Conservation (phyloP, 1,140 invertebrate species). For the Drosophila hydei region DNA sequence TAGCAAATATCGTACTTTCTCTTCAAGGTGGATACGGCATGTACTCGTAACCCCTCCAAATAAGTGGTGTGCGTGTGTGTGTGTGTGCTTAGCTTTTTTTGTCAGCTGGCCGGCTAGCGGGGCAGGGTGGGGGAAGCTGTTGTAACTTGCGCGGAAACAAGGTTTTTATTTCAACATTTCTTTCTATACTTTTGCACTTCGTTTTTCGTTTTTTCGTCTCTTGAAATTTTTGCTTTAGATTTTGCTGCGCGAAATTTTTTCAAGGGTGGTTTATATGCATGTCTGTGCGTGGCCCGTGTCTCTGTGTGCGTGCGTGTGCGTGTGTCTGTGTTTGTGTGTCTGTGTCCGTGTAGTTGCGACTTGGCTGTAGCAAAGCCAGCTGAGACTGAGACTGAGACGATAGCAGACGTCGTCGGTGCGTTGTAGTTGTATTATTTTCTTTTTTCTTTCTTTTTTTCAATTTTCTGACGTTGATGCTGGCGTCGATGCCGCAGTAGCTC, state of each 20-base stretch:
- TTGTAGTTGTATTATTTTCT: constrained; percentile 54
- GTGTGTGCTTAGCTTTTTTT: constrained; percentile 78
- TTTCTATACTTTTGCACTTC: constrained; percentile 72
- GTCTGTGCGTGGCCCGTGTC: constrained; percentile 17
- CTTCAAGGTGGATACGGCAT: constrained; percentile 61
- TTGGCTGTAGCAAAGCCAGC: constrained; percentile 32
- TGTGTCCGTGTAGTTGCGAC: constrained; percentile 30
- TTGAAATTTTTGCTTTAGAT: constrained; percentile 67
- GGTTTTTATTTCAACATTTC: constrained; percentile 83
- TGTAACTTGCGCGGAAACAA: constrained; percentile 82
- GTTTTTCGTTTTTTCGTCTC: neutral
- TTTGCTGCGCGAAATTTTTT: constrained; percentile 80
- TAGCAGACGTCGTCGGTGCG: constrained; percentile 33
- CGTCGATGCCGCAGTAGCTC: constrained; percentile 32
- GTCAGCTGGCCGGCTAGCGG: constrained; percentile 41
- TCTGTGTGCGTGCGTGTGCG: constrained; percentile 26
- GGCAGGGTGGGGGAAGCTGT: constrained; percentile 14
- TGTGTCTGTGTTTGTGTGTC: constrained; percentile 27
- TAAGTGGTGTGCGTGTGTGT: constrained; percentile 14
- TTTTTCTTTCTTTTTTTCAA: constrained; percentile 52
- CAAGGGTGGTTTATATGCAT: constrained; percentile 64
- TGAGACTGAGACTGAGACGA: constrained; percentile 33
- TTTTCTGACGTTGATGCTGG: constrained; percentile 66
- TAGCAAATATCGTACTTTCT: constrained; percentile 79
- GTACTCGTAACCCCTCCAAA: constrained; percentile 10